These are phyloP conservation scores for Cordilura impudica DNA, from an alignment of 2,888 invertebrate genomes.

Conservation along the genomic window DNA sequence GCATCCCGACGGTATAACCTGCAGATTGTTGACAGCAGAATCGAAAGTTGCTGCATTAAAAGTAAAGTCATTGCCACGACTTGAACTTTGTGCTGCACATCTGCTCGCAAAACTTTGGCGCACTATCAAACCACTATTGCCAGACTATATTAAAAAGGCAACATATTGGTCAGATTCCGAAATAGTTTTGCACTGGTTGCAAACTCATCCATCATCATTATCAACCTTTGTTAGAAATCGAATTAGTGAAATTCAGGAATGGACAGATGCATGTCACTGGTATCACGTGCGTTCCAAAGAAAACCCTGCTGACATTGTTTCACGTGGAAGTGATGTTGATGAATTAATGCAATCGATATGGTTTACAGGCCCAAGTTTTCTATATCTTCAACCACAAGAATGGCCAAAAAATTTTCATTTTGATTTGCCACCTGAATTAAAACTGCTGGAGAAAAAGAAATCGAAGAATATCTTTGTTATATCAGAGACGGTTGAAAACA, in stretches of 20 bases:
- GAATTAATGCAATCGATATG: too few species aligned
- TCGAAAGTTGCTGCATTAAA: constrained; percentile 32
- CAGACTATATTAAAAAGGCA: not conserved
- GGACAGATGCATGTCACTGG: constrained; percentile 12
- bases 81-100: constrained; percentile 27
- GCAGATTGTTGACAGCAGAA: not conserved
- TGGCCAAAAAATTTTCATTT: too few species aligned
- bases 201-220: too few species aligned
- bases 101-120: too few species aligned
- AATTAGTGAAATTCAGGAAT: constrained; percentile 4
- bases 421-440: constrained; percentile 41
- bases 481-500: not conserved
- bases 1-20: too few species aligned
- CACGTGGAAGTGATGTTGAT: too few species aligned
- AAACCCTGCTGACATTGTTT: too few species aligned
- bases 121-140: too few species aligned
- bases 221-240: too few species aligned
- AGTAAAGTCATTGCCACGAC: constrained; percentile 11
- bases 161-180: constrained; percentile 32
- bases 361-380: too few species aligned
- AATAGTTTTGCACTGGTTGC: constrained; percentile 27
- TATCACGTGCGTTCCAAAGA: too few species aligned
- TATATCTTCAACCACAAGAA: too few species aligned
- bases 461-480: not conserved
- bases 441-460: constrained; percentile 1